Evolutionary conservation across 2,113 vertebrate species (phyloP).

Genomic region (Alethe castanea): DNA sequence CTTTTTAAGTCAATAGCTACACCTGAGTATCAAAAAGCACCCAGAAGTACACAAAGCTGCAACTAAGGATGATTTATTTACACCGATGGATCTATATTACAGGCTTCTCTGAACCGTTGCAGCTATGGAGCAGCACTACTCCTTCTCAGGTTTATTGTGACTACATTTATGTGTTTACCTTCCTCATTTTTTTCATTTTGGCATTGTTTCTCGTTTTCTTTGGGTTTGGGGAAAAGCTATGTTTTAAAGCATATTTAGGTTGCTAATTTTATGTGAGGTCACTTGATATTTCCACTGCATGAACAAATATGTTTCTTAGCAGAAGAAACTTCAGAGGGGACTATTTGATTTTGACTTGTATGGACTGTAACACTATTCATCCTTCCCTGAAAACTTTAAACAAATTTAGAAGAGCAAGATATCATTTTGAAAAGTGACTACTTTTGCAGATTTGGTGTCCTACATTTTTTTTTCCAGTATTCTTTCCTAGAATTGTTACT

Average conservation of each 20-base stretch:
- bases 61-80: constrained; percentile 8
- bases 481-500: neutral
- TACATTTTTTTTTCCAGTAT: neutral
- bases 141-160: neutral
- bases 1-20: neutral
- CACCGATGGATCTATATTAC: neutral
- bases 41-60: neutral
- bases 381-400: neutral
- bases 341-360: neutral
- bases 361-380: neutral
- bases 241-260: neutral
- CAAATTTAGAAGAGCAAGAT: neutral
- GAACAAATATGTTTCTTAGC: neutral
- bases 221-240: neutral
- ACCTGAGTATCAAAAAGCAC: neutral
- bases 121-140: neutral
- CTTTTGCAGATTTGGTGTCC: neutral
- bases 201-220: neutral
- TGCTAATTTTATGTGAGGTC: neutral
- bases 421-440: neutral
- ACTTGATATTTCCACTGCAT: neutral
- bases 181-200: neutral
- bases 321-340: neutral
- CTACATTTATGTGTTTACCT: neutral
- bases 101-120: neutral